These are phyloP conservation scores for Pyrrhosoma nymphula DNA, from an alignment of 2,888 invertebrate species.

Conservation along the genomic window DNA sequence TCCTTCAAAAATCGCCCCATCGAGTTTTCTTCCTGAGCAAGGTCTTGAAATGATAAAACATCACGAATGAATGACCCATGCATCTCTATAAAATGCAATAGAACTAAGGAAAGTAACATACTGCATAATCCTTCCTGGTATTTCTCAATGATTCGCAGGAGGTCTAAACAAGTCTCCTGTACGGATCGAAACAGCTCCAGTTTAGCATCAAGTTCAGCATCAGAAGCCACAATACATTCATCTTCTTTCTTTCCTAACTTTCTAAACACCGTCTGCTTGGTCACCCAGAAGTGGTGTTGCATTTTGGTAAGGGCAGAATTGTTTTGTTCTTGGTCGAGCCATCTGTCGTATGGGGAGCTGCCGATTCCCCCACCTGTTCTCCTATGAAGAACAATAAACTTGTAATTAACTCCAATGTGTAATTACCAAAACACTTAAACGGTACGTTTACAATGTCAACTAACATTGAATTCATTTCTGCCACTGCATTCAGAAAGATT, in stretches of 20 bases:
- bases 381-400: neutral
- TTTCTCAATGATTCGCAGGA: slow-evolving; percentile 93
- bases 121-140: slow-evolving; percentile 96
- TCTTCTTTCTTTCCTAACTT: slow-evolving; percentile 98
- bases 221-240: slow-evolving; percentile 96
- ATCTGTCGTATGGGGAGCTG: slow-evolving; percentile 79
- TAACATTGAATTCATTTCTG: slow-evolving; percentile 54
- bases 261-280: slow-evolving; percentile 95
- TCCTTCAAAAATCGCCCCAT: slow-evolving; percentile 97
- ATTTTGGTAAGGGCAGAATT: slow-evolving; percentile 82
- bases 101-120: slow-evolving; percentile 76
- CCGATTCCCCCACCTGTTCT: slow-evolving; percentile 70
- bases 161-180: slow-evolving; percentile 91
- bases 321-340: slow-evolving; percentile 77
- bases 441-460: neutral
- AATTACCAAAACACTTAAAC: neutral
- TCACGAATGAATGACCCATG: slow-evolving; percentile 21
- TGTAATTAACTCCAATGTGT: neutral
- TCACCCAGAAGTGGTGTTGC: slow-evolving; percentile 99
- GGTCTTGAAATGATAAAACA: slow-evolving; percentile 78
- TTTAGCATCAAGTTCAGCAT: slow-evolving; percentile 97
- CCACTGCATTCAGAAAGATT: slow-evolving; percentile 33
- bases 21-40: slow-evolving; percentile 97
- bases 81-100: neutral
- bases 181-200: slow-evolving; percentile 95